Percentiles rank a stretch among this genome's conserved stretches.
These are phyloP conservation scores for Scaptodrosophila lebanonensis DNA, from an alignment of 1,140 invertebrate species.

Conservation along the genomic window DNA sequence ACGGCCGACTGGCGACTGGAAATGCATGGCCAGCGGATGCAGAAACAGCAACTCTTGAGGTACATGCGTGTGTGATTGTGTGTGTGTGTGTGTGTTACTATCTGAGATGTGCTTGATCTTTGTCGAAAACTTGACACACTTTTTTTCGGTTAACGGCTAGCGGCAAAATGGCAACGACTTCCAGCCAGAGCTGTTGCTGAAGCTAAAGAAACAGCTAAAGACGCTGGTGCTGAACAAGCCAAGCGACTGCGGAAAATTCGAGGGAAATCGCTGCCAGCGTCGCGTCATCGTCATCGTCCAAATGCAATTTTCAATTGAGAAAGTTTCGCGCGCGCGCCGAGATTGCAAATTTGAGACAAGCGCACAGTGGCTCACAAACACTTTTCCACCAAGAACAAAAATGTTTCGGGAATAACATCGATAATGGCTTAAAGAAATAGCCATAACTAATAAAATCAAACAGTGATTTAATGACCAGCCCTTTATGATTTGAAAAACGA, in stretches of 20 bases:
- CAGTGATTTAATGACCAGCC: too few relatives aligned
- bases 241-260: conserved; percentile 57
- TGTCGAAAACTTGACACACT: conserved; percentile 22
- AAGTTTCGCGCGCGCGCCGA: conserved; percentile 6
- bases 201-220: neutral
- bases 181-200: conserved; percentile 12
- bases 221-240: neutral
- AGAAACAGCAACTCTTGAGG: too few relatives aligned
- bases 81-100: neutral
- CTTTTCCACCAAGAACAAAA: too few relatives aligned
- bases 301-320: conserved; percentile 42
- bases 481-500: too few relatives aligned
- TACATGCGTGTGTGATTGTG: neutral
- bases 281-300: conserved; percentile 33
- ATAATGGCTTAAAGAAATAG: too few relatives aligned
- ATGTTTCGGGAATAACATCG: too few relatives aligned
- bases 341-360: conserved; percentile 47
- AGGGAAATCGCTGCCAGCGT: conserved; percentile 42
- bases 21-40: conserved; percentile 27
- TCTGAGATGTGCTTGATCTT: conserved; percentile 19
- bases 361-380: too few relatives aligned
- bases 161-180: conserved; percentile 37
- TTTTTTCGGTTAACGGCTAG: conserved; percentile 27
- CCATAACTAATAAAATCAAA: too few relatives aligned
- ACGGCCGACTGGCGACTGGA: conserved; percentile 9